phyloP scores from a whole-genome alignment of 2,797 vertebrate species.

The Poeciliopsis infans region DNA sequence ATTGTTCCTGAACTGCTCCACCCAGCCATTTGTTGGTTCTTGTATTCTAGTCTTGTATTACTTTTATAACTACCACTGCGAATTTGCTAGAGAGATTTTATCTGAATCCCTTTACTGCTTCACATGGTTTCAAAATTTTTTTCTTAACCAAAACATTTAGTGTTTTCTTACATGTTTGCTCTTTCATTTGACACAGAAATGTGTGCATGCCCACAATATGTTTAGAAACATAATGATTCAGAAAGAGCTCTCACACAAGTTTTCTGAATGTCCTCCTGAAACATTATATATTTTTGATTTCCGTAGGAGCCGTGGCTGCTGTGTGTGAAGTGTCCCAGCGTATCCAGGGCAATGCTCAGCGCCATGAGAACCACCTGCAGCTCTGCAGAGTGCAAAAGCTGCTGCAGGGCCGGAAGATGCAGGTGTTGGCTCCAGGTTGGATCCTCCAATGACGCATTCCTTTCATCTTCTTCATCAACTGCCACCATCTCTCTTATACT shows the following conservation, averaged over 20 bases:
- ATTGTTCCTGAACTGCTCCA: background rate
- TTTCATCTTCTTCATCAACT: slow-evolving; percentile 83
- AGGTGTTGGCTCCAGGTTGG: slow-evolving; percentile 90
- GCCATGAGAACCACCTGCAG: slow-evolving; percentile 89
- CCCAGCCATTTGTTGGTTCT: background rate
- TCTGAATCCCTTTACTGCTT: background rate
- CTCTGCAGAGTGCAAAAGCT: slow-evolving; percentile 87
- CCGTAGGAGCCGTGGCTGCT: slow-evolving; percentile 61
- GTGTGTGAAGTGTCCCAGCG: slow-evolving; percentile 74
- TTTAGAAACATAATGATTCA: background rate
- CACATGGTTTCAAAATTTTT: background rate
- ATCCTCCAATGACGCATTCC: slow-evolving; percentile 89
- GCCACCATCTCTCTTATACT: slow-evolving; percentile 47
- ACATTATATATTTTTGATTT: slow-evolving; percentile 4
- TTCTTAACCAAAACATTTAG: background rate
- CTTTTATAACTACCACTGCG: background rate
- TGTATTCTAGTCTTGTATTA: background rate
- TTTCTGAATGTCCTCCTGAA: background rate
- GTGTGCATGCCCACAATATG: background rate
- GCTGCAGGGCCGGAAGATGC: slow-evolving; percentile 89
- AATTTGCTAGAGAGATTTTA: background rate
- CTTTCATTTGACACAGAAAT: background rate
- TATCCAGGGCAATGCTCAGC: slow-evolving; percentile 79
- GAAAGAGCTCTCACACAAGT: background rate
- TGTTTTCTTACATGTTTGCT: background rate